Base-by-base conservation (phyloP, 2,888 invertebrate species). In the Thereva nobilitata region DNA sequence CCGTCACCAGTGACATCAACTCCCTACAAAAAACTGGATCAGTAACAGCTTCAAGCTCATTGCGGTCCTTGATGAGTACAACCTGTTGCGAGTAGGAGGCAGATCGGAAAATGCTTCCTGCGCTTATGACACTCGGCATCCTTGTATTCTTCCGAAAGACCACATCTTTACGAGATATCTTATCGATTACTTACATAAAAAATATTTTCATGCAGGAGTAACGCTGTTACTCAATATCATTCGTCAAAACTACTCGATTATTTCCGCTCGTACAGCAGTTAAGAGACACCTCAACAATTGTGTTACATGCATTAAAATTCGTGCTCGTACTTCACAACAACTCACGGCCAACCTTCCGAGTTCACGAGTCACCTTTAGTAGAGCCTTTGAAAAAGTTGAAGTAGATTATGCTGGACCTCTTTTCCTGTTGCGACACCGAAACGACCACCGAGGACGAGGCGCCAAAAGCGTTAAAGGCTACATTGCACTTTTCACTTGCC, bases 161-260 rank as follows among this genome's bases (percentile, higher is more conserved):
- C 49, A 49, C 10, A 10, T 49, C 5, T 10, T 49, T 5, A 9
- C 49, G 10, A 10, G 10, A 9, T 49, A 49, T 10, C 49, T 10
- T 10, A 49, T 49, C 10, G n/a, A 12, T 34, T 52, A 12, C 35
- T 35, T 52, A 35, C 52, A 52, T 52, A 6, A 52, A 35, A 52
- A 52, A 9, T 4, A 37, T 9, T 10, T 68, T 34, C 61, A 68
- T 54, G 47, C 49, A 9, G 52, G 66, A 8, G 45, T 55, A 1
- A 49, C 65, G 2, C 12, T 8, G 12, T 37, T 68, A n/a, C 40
- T 66, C 4, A 34, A 49, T 10, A 10, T 61, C 6, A 6, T 66
- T 12, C 65, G 64, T 8, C 64, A 61, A 55, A 34, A 59, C 8
- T 68, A 47, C 23, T 61, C 65, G 65, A 68, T 68, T 12, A 10